Percentiles rank a stretch among this genome's conserved stretches.
Conservation (phyloP, 1,140 invertebrate genomes). For the Danaus melanippus region DNA sequence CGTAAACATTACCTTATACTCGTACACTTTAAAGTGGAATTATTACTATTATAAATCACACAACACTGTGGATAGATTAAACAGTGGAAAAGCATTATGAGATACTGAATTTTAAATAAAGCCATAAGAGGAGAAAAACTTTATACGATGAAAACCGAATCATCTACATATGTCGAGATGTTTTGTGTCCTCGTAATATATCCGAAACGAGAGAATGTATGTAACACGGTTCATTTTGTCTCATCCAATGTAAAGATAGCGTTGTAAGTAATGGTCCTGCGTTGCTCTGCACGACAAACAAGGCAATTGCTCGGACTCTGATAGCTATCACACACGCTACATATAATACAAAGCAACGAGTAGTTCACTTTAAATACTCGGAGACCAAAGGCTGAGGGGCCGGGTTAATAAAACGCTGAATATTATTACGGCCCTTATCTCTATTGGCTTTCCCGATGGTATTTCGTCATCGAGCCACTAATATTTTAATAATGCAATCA, state of each 20-base stretch:
- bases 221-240: constrained; percentile 24
- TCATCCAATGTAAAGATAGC: constrained; percentile 29
- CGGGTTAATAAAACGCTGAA: constrained; percentile 31
- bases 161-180: too few relatives aligned
- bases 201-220: too few relatives aligned
- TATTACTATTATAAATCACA: constrained; percentile 6
- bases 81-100: neutral
- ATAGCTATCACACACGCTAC: constrained; percentile 49
- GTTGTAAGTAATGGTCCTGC: constrained; percentile 24
- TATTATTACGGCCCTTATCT: constrained; percentile 25
- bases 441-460: neutral
- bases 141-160: too few relatives aligned
- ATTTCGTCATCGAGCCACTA: neutral
- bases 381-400: constrained; percentile 17
- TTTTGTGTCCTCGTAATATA: too few relatives aligned
- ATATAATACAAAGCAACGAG: constrained; percentile 22
- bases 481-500: too few relatives aligned
- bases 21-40: constrained; percentile 20
- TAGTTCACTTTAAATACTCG: constrained; percentile 31
- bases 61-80: neutral
- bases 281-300: constrained; percentile 51
- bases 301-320: constrained; percentile 48
- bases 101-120: too few relatives aligned
- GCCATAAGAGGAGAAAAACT: too few relatives aligned
- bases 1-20: constrained; percentile 32